Base-by-base conservation (phyloP, 2,797 vertebrate genomes). In the Acanthopagrus latus region DNA sequence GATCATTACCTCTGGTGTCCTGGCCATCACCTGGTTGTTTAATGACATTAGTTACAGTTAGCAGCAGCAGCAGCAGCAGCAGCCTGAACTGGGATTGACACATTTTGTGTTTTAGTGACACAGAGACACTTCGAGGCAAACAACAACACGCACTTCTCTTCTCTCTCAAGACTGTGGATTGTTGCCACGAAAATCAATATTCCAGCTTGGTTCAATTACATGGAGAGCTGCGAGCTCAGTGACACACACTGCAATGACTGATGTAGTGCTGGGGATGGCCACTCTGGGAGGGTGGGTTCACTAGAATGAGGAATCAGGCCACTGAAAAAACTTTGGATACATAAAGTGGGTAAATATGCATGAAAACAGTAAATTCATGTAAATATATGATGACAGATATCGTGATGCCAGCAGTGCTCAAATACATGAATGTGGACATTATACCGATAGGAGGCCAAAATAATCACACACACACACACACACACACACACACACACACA, bases 181-280 rank as follows among this genome's bases (percentile, higher is more conserved):
- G 77, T 68, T 83, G 76, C 78, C 73, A 78, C 48, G 74, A 76
- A 87, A 90, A 93, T 92, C 91, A 88, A 93, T 93, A 89, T 66
- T 83, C 73, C 62, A 78, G 77, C 80, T 87, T 78, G 76, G 76
- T 84, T 88, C 86, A 88, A 80, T 91, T 86, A 87, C 81, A 84
- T 57, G 48, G 64, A 82, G 72, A 88, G 83, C 84, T 86, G 86
- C 84, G 71, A 81, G 67, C 80, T 84, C 80, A 58, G 62, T 82
- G 84, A 71, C 84, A 71, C 81, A 70, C 63, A 16, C 29, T 60
- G 80, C 76, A 64, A 11, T 78, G 80, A 84, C 72, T 67, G 76
- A 84, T 86, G 68, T 43, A 60, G 27, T 81, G 73, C 64, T 68
- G 65, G 64, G 60, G 62, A 55, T 63, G 71, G 46, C 64, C 76